Evolutionary conservation across 2,797 vertebrate species (phyloP).

Genomic region (Halcyon chelicuti): DNA sequence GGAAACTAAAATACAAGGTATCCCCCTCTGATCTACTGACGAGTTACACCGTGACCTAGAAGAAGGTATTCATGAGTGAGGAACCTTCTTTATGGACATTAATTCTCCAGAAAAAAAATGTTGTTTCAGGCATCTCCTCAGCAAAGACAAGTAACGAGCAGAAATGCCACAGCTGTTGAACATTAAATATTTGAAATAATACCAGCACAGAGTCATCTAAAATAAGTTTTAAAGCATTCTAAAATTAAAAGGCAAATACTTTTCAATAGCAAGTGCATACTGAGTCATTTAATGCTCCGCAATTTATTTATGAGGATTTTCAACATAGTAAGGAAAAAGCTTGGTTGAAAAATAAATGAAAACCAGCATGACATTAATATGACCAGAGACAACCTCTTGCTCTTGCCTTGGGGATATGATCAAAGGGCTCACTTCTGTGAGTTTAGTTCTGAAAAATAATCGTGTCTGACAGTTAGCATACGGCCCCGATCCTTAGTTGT

Average conservation of each 20-base stretch:
- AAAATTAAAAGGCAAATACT: constrained; percentile 58
- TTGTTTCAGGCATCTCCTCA: constrained; percentile 41
- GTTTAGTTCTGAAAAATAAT: constrained; percentile 56
- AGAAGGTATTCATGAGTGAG: constrained; percentile 39
- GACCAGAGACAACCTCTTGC: constrained; percentile 65
- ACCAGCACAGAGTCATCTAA: not conserved
- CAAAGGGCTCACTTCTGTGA: constrained; percentile 58
- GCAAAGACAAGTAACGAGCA: not conserved
- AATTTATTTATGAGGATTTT: constrained; percentile 70
- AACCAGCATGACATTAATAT: constrained; percentile 71
- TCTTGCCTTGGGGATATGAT: constrained; percentile 56
- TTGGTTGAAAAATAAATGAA: constrained; percentile 59
- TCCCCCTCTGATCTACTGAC: constrained; percentile 22
- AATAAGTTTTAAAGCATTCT: constrained; percentile 18
- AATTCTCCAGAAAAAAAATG: constrained; percentile 46
- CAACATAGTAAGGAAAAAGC: constrained; percentile 32
- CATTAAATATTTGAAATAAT: not conserved
- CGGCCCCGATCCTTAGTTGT: not conserved
- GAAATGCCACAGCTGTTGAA: constrained; percentile 12
- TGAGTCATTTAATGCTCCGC: constrained; percentile 14
- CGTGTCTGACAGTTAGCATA: constrained; percentile 45
- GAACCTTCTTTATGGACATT: constrained; percentile 55
- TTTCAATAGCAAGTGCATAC: not conserved
- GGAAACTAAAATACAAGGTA: constrained; percentile 22
- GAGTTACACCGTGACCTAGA: constrained; percentile 55